Evolutionary conservation across 2,888 invertebrate genomes (phyloP).

Genomic region (Drosophila helvetica): DNA sequence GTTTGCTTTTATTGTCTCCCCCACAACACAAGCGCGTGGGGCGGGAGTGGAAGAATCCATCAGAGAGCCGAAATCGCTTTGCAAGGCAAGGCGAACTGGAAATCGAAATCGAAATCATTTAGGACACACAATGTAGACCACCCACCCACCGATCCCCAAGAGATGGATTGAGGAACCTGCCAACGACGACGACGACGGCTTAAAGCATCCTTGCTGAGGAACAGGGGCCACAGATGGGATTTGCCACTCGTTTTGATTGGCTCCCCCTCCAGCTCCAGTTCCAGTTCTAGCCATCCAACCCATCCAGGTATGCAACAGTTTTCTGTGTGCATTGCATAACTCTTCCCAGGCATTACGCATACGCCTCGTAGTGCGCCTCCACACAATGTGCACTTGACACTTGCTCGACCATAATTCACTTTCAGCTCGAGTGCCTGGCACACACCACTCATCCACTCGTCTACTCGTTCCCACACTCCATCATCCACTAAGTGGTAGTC

Average conservation of each 20-base stretch:
- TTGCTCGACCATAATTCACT: neutral
- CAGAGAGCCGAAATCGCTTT: constrained; percentile 47
- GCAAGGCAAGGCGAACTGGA: constrained; percentile 33
- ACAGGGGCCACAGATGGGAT: constrained; percentile 10
- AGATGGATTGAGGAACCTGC: constrained; percentile 8
- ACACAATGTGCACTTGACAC: constrained; percentile 1
- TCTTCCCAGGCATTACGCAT: constrained; percentile 13
- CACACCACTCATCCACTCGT: constrained; percentile 2
- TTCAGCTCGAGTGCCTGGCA: constrained; percentile 1
- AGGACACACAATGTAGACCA: constrained; percentile 46
- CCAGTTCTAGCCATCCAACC: neutral
- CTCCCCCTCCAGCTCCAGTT: too few relatives aligned
- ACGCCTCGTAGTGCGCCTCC: constrained; percentile 10
- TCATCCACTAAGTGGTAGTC: constrained; percentile 53
- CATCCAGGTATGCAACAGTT: constrained; percentile 43
- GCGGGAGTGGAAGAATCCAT: constrained; percentile 52
- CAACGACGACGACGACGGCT: neutral
- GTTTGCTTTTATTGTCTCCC: constrained; percentile 69
- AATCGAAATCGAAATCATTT: constrained; percentile 74
- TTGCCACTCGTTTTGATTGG: constrained; percentile 38
- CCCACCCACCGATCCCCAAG: constrained; percentile 38
- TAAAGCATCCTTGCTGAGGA: constrained; percentile 9
- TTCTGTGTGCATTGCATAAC: constrained; percentile 36
- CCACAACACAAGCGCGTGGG: constrained; percentile 25
- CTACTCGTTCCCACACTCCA: neutral